Percentiles rank a stretch among this genome's conserved stretches.
Evolutionary conservation across 2,113 vertebrate species (phyloP).

Genomic region (Hippocampus guttulatus): DNA sequence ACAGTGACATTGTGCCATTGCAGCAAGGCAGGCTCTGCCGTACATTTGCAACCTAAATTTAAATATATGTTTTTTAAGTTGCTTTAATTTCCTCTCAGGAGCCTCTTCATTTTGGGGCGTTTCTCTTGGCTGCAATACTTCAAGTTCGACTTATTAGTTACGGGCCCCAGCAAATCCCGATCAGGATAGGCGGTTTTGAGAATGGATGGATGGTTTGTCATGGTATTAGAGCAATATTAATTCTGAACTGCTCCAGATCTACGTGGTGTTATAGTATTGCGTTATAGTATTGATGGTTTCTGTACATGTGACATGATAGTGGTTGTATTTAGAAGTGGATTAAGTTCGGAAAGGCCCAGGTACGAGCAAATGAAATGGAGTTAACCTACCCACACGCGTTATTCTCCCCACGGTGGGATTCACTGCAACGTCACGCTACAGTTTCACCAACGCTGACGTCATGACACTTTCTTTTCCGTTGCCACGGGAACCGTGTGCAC

Average conservation of each 20-base stretch:
- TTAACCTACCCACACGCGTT: too few species aligned
- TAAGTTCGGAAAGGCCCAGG: too few species aligned
- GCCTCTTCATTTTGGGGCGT: too few species aligned
- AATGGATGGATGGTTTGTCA: too few species aligned
- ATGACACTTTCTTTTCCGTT: background rate
- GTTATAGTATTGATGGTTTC: background rate
- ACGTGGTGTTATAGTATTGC: background rate
- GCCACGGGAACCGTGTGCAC: background rate
- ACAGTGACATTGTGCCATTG: background rate
- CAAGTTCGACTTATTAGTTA: too few species aligned
- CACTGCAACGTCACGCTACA: background rate
- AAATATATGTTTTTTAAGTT: background rate
- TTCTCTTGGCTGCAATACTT: too few species aligned
- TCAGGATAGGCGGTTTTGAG: too few species aligned
- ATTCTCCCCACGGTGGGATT: background rate
- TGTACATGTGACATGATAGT: background rate
- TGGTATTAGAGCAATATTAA: background rate
- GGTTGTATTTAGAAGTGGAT: too few species aligned
- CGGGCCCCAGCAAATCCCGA: too few species aligned
- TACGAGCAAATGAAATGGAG: background rate
- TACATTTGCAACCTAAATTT: background rate
- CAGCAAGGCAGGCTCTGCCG: too few species aligned
- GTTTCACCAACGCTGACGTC: background rate
- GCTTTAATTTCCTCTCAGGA: background rate
- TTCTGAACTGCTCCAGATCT: too few species aligned